Percentiles rank a stretch among this genome's conserved stretches.
Conservation (phyloP, 2,888 invertebrate species). For the Thymelicus acteon region DNA sequence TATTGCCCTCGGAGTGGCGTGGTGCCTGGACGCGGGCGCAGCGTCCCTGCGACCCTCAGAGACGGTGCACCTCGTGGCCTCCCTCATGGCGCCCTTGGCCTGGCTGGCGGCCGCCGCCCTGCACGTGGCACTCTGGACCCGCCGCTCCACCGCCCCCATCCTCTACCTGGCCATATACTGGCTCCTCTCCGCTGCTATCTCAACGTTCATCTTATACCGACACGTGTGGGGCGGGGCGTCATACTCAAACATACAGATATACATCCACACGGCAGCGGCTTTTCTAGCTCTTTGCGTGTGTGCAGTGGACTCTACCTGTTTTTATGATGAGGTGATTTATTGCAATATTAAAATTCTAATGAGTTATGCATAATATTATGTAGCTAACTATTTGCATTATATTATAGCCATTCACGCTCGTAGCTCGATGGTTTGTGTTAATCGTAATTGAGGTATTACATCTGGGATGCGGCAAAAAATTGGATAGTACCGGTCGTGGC, state of each 20-base stretch:
- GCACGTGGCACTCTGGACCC: slow-evolving; percentile 70
- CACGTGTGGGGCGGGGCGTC: slow-evolving; percentile 51
- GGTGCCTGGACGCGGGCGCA: slow-evolving; percentile 68
- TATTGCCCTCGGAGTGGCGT: slow-evolving; percentile 59
- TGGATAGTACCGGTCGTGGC: not conserved
- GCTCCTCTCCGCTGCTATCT: slow-evolving; percentile 64
- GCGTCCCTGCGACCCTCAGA: slow-evolving; percentile 61
- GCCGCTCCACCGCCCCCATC: slow-evolving; percentile 69
- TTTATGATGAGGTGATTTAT: slow-evolving; percentile 73
- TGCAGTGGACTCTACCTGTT: slow-evolving; percentile 70
- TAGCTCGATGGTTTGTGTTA: not conserved
- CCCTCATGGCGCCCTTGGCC: slow-evolving; percentile 66
- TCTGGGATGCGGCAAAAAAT: not conserved
- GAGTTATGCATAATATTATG: not conserved
- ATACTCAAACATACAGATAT: slow-evolving; percentile 59
- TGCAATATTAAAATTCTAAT: not conserved
- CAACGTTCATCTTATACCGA: slow-evolving; percentile 63
- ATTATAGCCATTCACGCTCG: not conserved
- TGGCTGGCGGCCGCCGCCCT: slow-evolving; percentile 75
- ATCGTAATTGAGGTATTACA: too few relatives aligned
- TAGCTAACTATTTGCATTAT: too few relatives aligned
- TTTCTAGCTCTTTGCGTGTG: slow-evolving; percentile 62
- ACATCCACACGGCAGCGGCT: slow-evolving; percentile 61
- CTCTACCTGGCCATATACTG: slow-evolving; percentile 78
- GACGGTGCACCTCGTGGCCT: slow-evolving; percentile 62